Conservation (phyloP, 1,140 invertebrate species). For the Sminthurinus signatus region DNA sequence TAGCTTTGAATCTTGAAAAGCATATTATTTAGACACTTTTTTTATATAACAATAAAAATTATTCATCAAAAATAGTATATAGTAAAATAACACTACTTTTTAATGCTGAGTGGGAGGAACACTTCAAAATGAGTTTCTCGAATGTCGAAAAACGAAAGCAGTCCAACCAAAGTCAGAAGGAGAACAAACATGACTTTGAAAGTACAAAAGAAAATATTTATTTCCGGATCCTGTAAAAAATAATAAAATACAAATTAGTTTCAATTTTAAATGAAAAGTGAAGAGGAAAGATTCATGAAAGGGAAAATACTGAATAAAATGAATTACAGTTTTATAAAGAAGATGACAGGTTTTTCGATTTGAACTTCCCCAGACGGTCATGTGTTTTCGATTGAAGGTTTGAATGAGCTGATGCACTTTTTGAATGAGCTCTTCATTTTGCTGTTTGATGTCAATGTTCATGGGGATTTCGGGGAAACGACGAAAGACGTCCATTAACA, state of each 20-base stretch:
- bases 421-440: slow-evolving; percentile 57
- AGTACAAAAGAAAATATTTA: slow-evolving; percentile 63
- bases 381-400: slow-evolving; percentile 55
- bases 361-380: slow-evolving; percentile 63
- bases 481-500: slow-evolving; percentile 53
- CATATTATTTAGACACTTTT: too few species aligned
- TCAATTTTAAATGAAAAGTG: slow-evolving; percentile 1
- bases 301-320: too few species aligned
- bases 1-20: slow-evolving; percentile 1
- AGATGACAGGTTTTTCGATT: background rate
- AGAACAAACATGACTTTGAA: slow-evolving; percentile 54
- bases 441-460: slow-evolving; percentile 66
- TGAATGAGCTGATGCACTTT: slow-evolving; percentile 56
- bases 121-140: slow-evolving; percentile 64
- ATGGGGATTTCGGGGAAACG: slow-evolving; percentile 59
- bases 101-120: slow-evolving; percentile 57
- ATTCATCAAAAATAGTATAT: too few species aligned
- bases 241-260: slow-evolving; percentile 8
- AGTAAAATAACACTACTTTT: slow-evolving; percentile 45
- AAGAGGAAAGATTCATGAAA: too few species aligned
- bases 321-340: background rate
- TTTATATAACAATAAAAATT: too few species aligned
- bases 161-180: slow-evolving; percentile 59
- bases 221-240: slow-evolving; percentile 59
- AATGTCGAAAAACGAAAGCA: slow-evolving; percentile 63